Evolutionary conservation across 1,140 invertebrate species (phyloP), one percentile per base, ranked within the genome.

Genomic region (Carposina sasakii): DNA sequence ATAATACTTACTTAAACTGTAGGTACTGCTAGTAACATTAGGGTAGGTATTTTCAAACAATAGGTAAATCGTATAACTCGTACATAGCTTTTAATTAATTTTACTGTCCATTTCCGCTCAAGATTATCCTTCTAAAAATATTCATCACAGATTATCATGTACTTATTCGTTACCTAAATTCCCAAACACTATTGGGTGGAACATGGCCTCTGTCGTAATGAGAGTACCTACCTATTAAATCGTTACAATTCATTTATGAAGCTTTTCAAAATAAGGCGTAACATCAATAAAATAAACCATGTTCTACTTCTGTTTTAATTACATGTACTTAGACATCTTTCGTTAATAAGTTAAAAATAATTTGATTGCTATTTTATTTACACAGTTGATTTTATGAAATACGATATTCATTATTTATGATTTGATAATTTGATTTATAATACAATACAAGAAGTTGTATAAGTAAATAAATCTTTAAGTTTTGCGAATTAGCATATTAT

Each of bases 111-210:
- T 69, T 67, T 69, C 54, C 67, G 49, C 60, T 52, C 63, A 73
- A 67, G 57, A 57, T 71, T 58, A 64, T 59, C 60, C 60, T 66
- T 61, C 65, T 76, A 69, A 74, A 71, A 71, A 64, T 73, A 78
- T 70, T 73, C 66, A 83, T 83, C 79, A 83, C 79, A 83, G 79
- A 77, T 81, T 69, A 71, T 76, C 67, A 71, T 83, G 78, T 83
- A 83, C 78, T 83, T 81, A 60, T 70, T 76, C 54, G 56, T 76
- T 78, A 67, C 54, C 55, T 57, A n/a, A n/a, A n/a, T 67, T 70
- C 54, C 61, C 58, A 57, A 65, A 57, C 19, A 12, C 5, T 21
- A 6, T 21, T 72, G 73, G 76, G 73, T 67, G 71, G 73, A 72
- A 67, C 54, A 60, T 67, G 54, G 59, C 53, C 48, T 57, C 9